Base-by-base conservation (phyloP, 2,888 invertebrate genomes). In the Linnaemya tessellans region DNA sequence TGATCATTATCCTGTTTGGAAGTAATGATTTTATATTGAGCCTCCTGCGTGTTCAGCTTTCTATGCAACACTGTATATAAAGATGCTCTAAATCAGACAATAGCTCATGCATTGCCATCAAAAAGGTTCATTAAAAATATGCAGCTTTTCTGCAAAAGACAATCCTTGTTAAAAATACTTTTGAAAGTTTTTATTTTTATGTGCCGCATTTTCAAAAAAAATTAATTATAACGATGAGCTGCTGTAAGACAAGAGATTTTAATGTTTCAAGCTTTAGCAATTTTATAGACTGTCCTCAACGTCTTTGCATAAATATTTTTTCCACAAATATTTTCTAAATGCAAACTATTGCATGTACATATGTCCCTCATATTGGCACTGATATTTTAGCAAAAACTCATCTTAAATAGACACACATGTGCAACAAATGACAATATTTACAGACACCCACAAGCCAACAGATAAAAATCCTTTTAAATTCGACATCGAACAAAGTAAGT, bases 401-500 rank as follows among this genome's bases (percentile, higher is more conserved):
- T 8, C n/a, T 41, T 62, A 56, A 58, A 73, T 67, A 64, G 43
- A 30, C 43, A 51, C 77, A 84, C 84, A 84, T 81, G 38, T 81
- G 77, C 71, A 78, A 77, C 68, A 67, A 84, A 77, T 80, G 71
- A 77, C 80, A 84, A 77, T 35, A 75, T 15, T 46, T 58, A 30
- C 58, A 38, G 13, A 20, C 62, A 58, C 49, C 56, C 78, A 20
- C 18, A 46, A 38, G 20, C 8, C 10, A 67, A 10, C 30, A 35
- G 35, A 67, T 3, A 41, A 3, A 5, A 1, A 1, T 9, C 15
- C 11, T 58, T 58, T 49, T 8, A 38, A 78, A 49, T 22, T 58
- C 46, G n/a, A 67, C 35, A 46, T 43, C 43, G 43, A 54, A 54
- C 73, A n/a, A 49, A 73, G 20, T 71, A 71, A 65, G 46, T 35